A percentile compares a stretch with the other conserved stretches of the same genome.
Conservation (phyloP, 2,797 vertebrate species). For the Chrysocyon brachyurus region DNA sequence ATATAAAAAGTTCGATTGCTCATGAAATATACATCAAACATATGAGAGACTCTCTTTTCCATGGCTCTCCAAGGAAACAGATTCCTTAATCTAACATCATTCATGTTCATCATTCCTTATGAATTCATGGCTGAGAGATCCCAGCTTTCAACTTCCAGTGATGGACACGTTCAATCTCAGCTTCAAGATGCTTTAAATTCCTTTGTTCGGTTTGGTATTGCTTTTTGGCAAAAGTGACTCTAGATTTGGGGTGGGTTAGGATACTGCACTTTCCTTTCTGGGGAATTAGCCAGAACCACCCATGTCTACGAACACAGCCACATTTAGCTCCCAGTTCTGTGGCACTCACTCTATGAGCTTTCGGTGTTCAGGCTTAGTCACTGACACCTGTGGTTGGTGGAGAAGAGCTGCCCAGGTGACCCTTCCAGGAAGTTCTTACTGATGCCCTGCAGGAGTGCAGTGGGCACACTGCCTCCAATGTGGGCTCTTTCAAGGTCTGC, state of each 20-base stretch:
- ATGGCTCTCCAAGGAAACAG: background rate
- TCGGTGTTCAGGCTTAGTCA: background rate
- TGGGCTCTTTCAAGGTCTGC: background rate
- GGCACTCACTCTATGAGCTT: background rate
- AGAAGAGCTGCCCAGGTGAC: background rate
- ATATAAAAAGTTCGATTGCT: background rate
- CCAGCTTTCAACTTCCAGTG: background rate
- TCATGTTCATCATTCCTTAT: background rate
- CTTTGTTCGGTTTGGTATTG: background rate
- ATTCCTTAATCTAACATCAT: background rate
- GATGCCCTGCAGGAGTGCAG: fast-evolving
- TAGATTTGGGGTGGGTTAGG: background rate
- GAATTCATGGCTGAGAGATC: background rate
- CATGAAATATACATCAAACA: conserved; percentile 11
- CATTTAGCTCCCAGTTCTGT: background rate
- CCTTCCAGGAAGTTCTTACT: background rate
- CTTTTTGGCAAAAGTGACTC: background rate
- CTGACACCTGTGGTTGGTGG: background rate
- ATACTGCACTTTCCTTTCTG: background rate
- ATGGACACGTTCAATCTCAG: background rate
- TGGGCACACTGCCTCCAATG: background rate
- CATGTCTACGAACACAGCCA: background rate
- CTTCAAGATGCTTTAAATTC: background rate
- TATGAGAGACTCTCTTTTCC: background rate
- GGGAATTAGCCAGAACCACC: background rate